Base-by-base conservation (phyloP, 2,113 vertebrate species). In the Anarrhichthys ocellatus region DNA sequence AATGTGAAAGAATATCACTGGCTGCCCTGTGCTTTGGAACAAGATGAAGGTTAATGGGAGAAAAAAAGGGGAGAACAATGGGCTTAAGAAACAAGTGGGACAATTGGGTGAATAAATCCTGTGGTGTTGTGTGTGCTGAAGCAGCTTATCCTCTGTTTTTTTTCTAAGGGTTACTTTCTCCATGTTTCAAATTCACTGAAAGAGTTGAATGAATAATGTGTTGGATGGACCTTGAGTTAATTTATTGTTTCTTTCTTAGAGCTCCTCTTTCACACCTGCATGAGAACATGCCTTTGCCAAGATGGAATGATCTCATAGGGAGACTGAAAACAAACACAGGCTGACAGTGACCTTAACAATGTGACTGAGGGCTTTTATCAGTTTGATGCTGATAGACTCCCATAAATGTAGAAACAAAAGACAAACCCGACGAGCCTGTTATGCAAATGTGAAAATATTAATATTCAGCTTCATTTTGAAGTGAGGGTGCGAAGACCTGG, bases 401-500 rank as follows among this genome's bases (percentile, higher is more conserved):
- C 67, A 11, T 42, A 64, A 10, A 76, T 44, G 48, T 46, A n/a
- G 24, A 9, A 63, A 72, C 54, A 62, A 68, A 44, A 59, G 72
- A 81, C 68, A 81, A 76, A 80, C 70, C 84, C 78, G 42, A 44
- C 9, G 20, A 68, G 46, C 44, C 42, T 11, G 38, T 68, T 85
- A 77, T 76, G 70, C 88, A 85, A 88, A 92, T 54, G 27, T 77
- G 80, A 87, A 90, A 94, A 92, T 90, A 92, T 87, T 82, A 82
- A 85, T 82, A 50, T 56, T 66, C 32, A 7, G 56, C 46, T 58
- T 78, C 10, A 85, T 61, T 84, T 71, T 69, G 54, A 84, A 63
- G 76, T 6, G 44, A 66, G 24, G 61, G 76, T 70, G 75, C 2
- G 40, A 73, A 61, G 66, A 59, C 24, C 59, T 46, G 15, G 73